phyloP scores from a whole-genome alignment of 1,140 invertebrate genomes.

The Lordiphosa collinella region DNA sequence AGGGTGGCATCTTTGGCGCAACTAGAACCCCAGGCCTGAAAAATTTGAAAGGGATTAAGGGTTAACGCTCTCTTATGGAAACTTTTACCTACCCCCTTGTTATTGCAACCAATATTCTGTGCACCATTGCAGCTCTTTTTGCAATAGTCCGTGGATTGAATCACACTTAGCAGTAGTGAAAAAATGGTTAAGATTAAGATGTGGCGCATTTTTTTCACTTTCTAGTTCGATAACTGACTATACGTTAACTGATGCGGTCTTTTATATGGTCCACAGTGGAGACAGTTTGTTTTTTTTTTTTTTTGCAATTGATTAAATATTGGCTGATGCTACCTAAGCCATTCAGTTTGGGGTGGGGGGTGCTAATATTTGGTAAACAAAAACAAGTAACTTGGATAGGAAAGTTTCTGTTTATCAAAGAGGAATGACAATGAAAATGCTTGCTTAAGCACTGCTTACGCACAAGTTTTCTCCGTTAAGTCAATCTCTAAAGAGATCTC shows the following conservation, averaged over 20 bases:
- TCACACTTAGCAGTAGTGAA: constrained; percentile 4
- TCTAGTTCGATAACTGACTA: constrained; percentile 29
- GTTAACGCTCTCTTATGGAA: no score
- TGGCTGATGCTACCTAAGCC: constrained; percentile 12
- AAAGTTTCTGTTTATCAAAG: no score
- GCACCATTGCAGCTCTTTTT: constrained; percentile 34
- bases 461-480: no score
- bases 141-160: constrained; percentile 45
- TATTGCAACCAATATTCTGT: constrained; percentile 51
- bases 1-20: constrained; percentile 45
- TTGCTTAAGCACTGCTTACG: no score
- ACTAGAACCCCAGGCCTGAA: constrained; percentile 11
- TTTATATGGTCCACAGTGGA: constrained; percentile 39
- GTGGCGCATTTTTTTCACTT: constrained; percentile 29
- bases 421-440: no score
- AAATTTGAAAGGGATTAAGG: no score
- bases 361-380: no score
- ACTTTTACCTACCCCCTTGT: constrained; percentile 5
- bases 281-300: no score
- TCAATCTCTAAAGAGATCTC: no score
- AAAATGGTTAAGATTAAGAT: constrained; percentile 14
- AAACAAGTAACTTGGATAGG: no score
- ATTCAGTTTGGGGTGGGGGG: no score
- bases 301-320: constrained; percentile 62
- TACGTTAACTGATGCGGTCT: not conserved